Conservation (phyloP, 2,888 invertebrate genomes). For the Lasioglossum lativentre region DNA sequence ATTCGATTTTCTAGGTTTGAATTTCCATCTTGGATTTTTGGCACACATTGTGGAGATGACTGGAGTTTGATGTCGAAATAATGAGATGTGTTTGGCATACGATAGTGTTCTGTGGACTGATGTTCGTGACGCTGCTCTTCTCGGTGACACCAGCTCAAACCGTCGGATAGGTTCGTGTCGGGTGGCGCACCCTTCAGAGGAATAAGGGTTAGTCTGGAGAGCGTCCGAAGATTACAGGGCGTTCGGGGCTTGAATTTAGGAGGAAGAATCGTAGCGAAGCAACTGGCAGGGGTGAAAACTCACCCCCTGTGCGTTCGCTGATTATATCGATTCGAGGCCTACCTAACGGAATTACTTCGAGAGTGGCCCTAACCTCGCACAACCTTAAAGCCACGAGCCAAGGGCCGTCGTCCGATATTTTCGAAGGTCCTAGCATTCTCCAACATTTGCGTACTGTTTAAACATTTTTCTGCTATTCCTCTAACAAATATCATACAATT, state of each 20-base stretch:
- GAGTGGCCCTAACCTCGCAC: slow-evolving; percentile 77
- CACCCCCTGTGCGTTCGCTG: slow-evolving; percentile 68
- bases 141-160: slow-evolving; percentile 28
- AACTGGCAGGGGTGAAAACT: slow-evolving; percentile 61
- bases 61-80: neutral
- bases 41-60: neutral
- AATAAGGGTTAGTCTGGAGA: slow-evolving; percentile 41
- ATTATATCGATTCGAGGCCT: slow-evolving; percentile 79
- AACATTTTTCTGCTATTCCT: neutral
- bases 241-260: slow-evolving; percentile 65
- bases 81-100: neutral
- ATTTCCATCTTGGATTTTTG: neutral
- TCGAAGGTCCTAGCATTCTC: neutral
- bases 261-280: slow-evolving; percentile 72
- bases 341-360: slow-evolving; percentile 75
- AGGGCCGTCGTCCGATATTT: slow-evolving; percentile 50
- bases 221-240: slow-evolving; percentile 55
- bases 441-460: neutral
- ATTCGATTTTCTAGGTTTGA: neutral
- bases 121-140: neutral
- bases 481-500: neutral
- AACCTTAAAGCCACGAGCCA: slow-evolving; percentile 74
- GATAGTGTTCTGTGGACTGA: slow-evolving; percentile 9
- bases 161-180: slow-evolving; percentile 43
- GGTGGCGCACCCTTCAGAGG: slow-evolving; percentile 41